Evolutionary conservation across 2,113 vertebrate genomes (phyloP).

Genomic region (Haliaeetus leucogaster): DNA sequence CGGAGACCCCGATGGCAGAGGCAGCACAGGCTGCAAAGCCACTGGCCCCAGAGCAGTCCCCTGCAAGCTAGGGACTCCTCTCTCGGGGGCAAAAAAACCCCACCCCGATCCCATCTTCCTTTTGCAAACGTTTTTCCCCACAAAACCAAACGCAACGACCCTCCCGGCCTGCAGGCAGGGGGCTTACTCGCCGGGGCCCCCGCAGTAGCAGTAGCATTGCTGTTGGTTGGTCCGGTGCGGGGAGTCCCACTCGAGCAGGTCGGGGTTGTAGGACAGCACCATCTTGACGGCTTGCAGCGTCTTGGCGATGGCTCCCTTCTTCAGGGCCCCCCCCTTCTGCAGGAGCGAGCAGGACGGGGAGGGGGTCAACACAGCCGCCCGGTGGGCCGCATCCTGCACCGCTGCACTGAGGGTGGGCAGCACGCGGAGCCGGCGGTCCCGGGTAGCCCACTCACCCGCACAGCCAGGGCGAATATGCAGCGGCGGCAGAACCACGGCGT

Average conservation of each 20-base stretch:
- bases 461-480: slow-evolving; percentile 91
- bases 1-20: fast-evolving
- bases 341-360: background rate
- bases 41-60: fast-evolving
- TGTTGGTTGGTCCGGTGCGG: slow-evolving; percentile 92
- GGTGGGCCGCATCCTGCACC: fast-evolving
- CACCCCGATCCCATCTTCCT: background rate
- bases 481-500: slow-evolving; percentile 93
- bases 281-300: slow-evolving; percentile 91
- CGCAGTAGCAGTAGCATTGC: slow-evolving; percentile 95
- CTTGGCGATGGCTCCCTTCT: slow-evolving; percentile 89
- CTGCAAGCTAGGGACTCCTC: background rate
- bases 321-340: slow-evolving; percentile 94
- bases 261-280: slow-evolving; percentile 86
- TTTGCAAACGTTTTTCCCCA: background rate
- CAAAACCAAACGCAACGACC: fast-evolving
- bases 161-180: fast-evolving
- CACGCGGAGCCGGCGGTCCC: fast-evolving
- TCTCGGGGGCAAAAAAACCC: background rate
- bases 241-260: slow-evolving; percentile 91
- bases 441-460: slow-evolving; percentile 72
- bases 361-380: background rate
- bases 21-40: background rate
- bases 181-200: slow-evolving; percentile 91
- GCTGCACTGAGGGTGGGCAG: fast-evolving